Base-by-base conservation (phyloP, 2,113 vertebrate genomes). In the Sprattus sprattus region DNA sequence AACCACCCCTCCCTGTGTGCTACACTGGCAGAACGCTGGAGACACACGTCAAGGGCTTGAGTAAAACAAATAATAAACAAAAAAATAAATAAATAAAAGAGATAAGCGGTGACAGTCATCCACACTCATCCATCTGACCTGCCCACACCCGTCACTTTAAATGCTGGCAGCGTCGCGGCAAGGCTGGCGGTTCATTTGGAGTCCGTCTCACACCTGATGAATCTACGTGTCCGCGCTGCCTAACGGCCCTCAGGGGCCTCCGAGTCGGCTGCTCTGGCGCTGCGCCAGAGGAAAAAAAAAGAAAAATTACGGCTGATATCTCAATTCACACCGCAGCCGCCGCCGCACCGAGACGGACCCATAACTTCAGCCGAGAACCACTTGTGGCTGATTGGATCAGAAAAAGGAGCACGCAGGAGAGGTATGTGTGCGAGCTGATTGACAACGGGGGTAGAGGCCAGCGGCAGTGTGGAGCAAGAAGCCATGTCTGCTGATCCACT, bases 301-400 rank as follows among this genome's bases (percentile, higher is more conserved):
- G 10, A 78, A 15, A 78, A 78, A 78, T 78, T 16, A 78, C 28
- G 71, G 8, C 71, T 39, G 71, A 78, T 78, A 78, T 39, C 71
- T 39, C 71, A 32, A 78, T 78, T 39, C 32, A 44, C 3, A 32
- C 28, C 39, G 39, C 39, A 1, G 39, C 39, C 39, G 39, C 32
- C 71, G 32, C 3, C 25, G 71, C 11, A 15, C 71, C 16, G 71
- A 78, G 71, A 78, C 32, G 28, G 28, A 39, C 71, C 28, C 10
- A 32, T 78, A 78, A 39, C 71, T 78, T 78, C 13, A 78, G 71
- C 71, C 3, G 71, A 78, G 39, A 16, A 32, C 71, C 71, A 39
- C 71, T 78, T 39, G 71, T 78, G 4, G 71, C 54, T 78, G 71
- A 78, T 78, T 78, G 71, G 64, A 67, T 67, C n/a, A n/a, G n/a